Conservation (phyloP, 1,140 invertebrate genomes). For the Drosophila virilis region DNA sequence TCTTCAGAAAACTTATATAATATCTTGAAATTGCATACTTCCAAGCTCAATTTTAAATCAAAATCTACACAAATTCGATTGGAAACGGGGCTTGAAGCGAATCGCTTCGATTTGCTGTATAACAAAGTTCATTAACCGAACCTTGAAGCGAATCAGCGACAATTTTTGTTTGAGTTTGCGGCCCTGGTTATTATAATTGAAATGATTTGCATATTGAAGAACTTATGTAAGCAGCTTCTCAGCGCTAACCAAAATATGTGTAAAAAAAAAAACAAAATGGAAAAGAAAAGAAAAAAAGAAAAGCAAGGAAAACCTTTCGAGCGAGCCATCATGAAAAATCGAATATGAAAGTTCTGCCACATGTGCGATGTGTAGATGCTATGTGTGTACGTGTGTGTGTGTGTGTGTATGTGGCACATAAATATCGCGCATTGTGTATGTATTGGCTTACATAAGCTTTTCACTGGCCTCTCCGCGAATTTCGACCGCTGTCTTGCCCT, state of each 20-base stretch:
- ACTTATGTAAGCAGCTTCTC: conserved; percentile 41
- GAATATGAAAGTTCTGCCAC: conserved; percentile 53
- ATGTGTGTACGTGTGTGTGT: conserved; percentile 13
- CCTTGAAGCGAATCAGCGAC: no score
- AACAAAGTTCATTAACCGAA: no score
- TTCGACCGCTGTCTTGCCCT: conserved; percentile 39
- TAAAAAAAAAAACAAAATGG: not conserved
- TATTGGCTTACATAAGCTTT: conserved; percentile 80
- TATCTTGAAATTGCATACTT: no score
- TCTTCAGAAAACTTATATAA: no score
- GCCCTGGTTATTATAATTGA: conserved; percentile 31
- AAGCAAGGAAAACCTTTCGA: conserved; percentile 42
- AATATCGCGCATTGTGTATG: conserved; percentile 76
- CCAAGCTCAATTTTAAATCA: not conserved
- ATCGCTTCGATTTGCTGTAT: no score
- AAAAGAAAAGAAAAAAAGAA: not conserved
- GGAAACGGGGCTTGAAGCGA: not conserved
- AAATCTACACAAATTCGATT: conserved; percentile 6
- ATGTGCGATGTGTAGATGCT: conserved; percentile 28
- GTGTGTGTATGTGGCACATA: conserved; percentile 52
- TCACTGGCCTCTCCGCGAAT: conserved; percentile 55
- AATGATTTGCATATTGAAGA: conserved; percentile 38
- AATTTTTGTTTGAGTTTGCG: no score
- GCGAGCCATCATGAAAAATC: conserved; percentile 56
- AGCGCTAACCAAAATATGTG: conserved; percentile 9